phyloP scores from a whole-genome alignment of 2,113 vertebrate genomes.

The Cinclus mexicanus region DNA sequence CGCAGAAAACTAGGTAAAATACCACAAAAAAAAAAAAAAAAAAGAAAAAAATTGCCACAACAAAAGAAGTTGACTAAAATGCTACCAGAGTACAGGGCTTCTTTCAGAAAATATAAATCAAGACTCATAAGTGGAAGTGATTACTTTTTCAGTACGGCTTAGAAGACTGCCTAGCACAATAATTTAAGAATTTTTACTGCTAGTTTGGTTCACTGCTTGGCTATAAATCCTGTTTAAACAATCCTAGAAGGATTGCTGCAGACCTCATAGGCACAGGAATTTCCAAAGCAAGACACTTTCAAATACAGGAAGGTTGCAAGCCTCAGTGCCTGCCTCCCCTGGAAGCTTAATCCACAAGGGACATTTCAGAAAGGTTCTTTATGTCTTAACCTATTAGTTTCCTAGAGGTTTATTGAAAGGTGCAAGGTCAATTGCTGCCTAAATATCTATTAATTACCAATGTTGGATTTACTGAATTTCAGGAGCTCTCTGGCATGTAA shows the following conservation, averaged over 20 bases:
- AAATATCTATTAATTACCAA: neutral
- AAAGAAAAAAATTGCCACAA: neutral
- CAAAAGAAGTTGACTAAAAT: neutral
- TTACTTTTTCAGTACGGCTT: neutral
- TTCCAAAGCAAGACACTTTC: neutral
- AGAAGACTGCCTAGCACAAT: conserved; percentile 10
- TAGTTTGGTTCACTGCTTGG: conserved; percentile 49
- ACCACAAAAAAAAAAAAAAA: neutral
- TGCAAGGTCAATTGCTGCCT: neutral
- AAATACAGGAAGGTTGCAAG: neutral
- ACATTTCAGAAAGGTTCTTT: neutral
- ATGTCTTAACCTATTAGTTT: neutral
- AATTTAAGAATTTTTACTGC: conserved; percentile 30
- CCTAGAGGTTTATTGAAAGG: neutral
- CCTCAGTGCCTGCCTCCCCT: neutral
- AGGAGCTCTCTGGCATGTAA: neutral
- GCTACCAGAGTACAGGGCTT: neutral
- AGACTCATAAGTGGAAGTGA: conserved; percentile 38
- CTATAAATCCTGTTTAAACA: conserved; percentile 44
- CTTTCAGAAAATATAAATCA: conserved; percentile 59
- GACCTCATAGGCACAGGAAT: neutral
- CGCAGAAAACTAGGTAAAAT: neutral
- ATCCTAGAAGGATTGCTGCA: neutral
- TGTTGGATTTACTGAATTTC: neutral
- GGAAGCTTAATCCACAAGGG: neutral